These are phyloP conservation scores for Manduca sexta DNA, from an alignment of 1,140 invertebrate genomes.

Conservation along the genomic window DNA sequence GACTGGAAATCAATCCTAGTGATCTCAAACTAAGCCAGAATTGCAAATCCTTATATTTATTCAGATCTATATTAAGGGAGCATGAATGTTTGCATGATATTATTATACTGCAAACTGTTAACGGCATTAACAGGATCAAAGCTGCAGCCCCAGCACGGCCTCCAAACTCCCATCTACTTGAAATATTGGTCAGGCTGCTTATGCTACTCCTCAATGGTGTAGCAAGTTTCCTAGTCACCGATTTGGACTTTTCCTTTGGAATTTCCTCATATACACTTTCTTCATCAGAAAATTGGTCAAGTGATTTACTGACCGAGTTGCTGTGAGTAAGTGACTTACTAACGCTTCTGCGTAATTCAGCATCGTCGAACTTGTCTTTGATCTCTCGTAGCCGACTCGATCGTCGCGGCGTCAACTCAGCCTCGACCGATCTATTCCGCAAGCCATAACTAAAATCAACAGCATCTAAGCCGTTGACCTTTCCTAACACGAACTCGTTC, in stretches of 20 bases:
- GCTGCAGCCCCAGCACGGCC: constrained; percentile 36
- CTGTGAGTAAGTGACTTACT: constrained; percentile 51
- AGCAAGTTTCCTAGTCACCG: constrained; percentile 46
- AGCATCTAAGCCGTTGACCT: constrained; percentile 46
- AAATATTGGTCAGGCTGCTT: constrained; percentile 21
- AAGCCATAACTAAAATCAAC: constrained; percentile 35
- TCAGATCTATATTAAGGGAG: constrained; percentile 25
- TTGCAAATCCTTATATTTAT: constrained; percentile 22
- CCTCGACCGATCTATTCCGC: constrained; percentile 35
- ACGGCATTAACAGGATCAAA: constrained; percentile 44
- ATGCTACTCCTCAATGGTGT: constrained; percentile 47
- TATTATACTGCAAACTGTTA: constrained; percentile 44
- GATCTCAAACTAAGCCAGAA: constrained; percentile 37
- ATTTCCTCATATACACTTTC: constrained; percentile 42
- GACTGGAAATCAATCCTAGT: constrained; percentile 21
- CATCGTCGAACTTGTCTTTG: constrained; percentile 24
- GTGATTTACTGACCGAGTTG: constrained; percentile 49
- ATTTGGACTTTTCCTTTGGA: constrained; percentile 36
- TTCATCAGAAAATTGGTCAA: constrained; percentile 52
- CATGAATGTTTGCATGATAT: constrained; percentile 42
- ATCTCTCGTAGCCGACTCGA: constrained; percentile 47
- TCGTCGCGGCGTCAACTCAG: constrained; percentile 36
- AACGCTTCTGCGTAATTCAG: constrained; percentile 45
- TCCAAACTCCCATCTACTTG: constrained; percentile 53
- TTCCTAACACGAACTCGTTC: constrained; percentile 25